Evolutionary conservation across 2,797 vertebrate species (phyloP).

Genomic region (Orestias chungarensis): DNA sequence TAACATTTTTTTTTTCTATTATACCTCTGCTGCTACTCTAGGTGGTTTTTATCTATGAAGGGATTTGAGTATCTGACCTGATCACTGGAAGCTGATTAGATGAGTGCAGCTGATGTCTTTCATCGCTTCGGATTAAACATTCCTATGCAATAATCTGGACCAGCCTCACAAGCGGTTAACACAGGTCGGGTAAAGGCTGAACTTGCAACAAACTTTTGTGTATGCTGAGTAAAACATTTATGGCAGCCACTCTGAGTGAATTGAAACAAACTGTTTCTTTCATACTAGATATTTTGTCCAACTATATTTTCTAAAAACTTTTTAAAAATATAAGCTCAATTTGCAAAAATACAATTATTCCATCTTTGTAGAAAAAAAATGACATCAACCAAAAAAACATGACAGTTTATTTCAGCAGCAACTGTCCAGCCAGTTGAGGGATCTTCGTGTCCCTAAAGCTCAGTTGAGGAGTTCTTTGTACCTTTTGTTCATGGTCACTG

Average conservation of each 20-base stretch:
- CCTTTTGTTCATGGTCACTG: conserved; percentile 33
- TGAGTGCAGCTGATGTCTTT: conserved; percentile 83
- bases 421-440: conserved; percentile 16
- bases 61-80: conserved; percentile 77
- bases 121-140: conserved; percentile 90
- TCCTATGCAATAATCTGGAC: conserved; percentile 87
- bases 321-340: neutral
- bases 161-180: conserved; percentile 71
- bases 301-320: neutral
- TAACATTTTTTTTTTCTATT: conserved; percentile 12
- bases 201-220: conserved; percentile 62
- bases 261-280: neutral
- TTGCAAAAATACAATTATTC: neutral
- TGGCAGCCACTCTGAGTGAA: neutral
- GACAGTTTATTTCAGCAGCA: conserved; percentile 17
- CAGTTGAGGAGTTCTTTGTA: conserved; percentile 34
- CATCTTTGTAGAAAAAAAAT: neutral
- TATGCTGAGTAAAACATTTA: conserved; percentile 3
- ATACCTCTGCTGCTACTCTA: conserved; percentile 16
- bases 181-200: conserved; percentile 45
- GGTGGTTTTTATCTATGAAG: conserved; percentile 52
- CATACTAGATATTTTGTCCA: neutral
- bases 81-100: conserved; percentile 86
- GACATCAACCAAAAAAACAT: conserved; percentile 8
- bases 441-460: conserved; percentile 32